Percentiles rank a stretch among this genome's conserved stretches.
These are phyloP conservation scores for Pocota personata DNA, from an alignment of 2,888 invertebrate species.

Conservation along the genomic window DNA sequence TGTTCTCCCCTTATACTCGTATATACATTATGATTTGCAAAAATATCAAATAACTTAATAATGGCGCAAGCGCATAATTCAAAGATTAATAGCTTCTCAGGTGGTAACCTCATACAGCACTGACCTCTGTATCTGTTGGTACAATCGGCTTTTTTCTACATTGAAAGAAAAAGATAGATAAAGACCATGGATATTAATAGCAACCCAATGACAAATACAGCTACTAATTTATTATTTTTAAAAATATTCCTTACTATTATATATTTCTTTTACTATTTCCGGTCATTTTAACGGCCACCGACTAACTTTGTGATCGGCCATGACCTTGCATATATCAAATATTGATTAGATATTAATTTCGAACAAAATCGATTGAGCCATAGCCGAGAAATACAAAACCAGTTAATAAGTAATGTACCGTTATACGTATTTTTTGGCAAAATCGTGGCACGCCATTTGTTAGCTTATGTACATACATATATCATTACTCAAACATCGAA, in stretches of 20 bases:
- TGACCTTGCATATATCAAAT: no score
- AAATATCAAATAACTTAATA: not conserved
- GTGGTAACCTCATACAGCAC: not conserved
- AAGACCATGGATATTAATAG: constrained; percentile 1
- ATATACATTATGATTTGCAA: not conserved
- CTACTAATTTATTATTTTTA: not conserved
- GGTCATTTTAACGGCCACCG: not conserved
- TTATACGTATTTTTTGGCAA: no score
- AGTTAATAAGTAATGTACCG: no score
- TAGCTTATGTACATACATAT: no score
- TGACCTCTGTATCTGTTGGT: constrained; percentile 2
- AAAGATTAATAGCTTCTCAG: constrained; percentile 8
- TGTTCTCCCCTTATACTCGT: not conserved
- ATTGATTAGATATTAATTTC: no score
- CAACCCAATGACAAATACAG: not conserved
- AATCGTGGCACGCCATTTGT: no score
- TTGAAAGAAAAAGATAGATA: not conserved
- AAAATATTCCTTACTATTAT: no score
- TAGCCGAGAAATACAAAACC: no score
- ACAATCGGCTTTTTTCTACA: not conserved
- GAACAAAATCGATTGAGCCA: no score
- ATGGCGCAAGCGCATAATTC: not conserved
- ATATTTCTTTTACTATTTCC: not conserved
- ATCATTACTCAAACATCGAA: no score
- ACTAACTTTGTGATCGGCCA: not conserved